Evolutionary conservation across 2,888 invertebrate species (phyloP).

Genomic region (Hypsopygia costalis): DNA sequence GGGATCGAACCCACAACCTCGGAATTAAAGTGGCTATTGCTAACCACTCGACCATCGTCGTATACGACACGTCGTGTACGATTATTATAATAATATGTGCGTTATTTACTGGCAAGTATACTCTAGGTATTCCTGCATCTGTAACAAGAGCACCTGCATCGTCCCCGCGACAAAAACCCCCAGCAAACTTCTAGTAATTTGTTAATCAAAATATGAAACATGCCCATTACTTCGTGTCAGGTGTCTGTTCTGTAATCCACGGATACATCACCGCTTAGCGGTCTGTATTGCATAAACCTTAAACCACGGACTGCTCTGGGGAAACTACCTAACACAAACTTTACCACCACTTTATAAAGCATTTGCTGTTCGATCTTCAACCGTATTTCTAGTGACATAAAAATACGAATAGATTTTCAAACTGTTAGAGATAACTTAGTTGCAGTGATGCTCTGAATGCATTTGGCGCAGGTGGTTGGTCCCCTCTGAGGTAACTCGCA

Average conservation of each 20-base stretch:
- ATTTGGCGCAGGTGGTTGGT: constrained; percentile 56
- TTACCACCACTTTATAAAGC: neutral
- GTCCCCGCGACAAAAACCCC: neutral
- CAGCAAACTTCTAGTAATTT: neutral
- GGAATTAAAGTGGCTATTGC: too few species aligned
- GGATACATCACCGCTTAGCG: neutral
- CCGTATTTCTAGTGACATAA: neutral
- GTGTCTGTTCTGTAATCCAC: constrained; percentile 1
- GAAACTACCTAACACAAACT: constrained; percentile 1
- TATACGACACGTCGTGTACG: too few species aligned
- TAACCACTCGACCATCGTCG: too few species aligned
- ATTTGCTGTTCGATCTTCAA: neutral
- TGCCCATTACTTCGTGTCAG: constrained; percentile 3
- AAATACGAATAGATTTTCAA: neutral
- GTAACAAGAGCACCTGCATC: too few species aligned
- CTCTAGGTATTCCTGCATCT: too few species aligned
- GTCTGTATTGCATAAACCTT: constrained; percentile 6
- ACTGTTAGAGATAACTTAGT: neutral
- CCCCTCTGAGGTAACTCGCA: constrained; percentile 29
- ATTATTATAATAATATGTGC: too few species aligned
- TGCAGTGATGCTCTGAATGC: constrained; percentile 26
- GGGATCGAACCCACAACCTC: too few species aligned
- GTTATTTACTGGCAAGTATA: too few species aligned
- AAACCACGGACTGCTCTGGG: constrained; percentile 2
- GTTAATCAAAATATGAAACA: neutral